A percentile compares a stretch with the other conserved stretches of the same genome.
phyloP scores from a whole-genome alignment of 2,113 vertebrate genomes.

The Lampris incognitus region DNA sequence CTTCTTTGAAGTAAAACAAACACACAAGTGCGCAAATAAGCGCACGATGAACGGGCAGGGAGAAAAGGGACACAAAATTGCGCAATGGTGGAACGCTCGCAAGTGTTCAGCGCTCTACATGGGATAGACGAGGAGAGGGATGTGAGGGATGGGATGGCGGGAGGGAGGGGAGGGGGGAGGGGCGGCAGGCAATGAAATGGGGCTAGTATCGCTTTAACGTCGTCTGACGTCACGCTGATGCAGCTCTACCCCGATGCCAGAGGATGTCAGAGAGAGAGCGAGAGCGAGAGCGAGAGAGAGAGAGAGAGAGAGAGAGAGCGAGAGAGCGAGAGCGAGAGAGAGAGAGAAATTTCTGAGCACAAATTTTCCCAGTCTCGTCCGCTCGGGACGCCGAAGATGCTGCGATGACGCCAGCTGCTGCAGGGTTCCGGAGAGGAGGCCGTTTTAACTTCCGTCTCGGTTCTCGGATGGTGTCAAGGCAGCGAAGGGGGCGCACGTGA shows the following conservation, averaged over 20 bases:
- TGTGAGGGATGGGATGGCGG: constrained; percentile 2
- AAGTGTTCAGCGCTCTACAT: background rate
- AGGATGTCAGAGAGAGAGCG: constrained; percentile 10
- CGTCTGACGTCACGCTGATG: constrained; percentile 84
- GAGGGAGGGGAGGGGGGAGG: background rate
- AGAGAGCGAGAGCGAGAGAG: constrained; percentile 32
- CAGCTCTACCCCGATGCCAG: constrained; percentile 65
- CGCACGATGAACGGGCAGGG: background rate
- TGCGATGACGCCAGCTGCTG: background rate
- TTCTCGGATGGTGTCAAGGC: background rate
- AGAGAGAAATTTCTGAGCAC: constrained; percentile 54
- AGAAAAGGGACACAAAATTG: constrained; percentile 5
- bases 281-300: constrained; percentile 58
- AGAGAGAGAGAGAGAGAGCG: constrained; percentile 37
- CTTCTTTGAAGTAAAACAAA: constrained; percentile 56
- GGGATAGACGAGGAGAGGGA: constrained; percentile 7
- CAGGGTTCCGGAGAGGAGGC: background rate
- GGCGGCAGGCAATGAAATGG: background rate
- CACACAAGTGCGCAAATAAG: constrained; percentile 20
- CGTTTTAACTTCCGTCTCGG: background rate
- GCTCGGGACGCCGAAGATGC: constrained; percentile 18
- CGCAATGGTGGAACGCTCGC: background rate
- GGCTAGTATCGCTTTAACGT: constrained; percentile 77
- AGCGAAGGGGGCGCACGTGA: constrained; percentile 7
- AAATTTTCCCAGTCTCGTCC: constrained; percentile 19